Conservation (phyloP, 2,888 invertebrate genomes). For the Ectobius pallidus region DNA sequence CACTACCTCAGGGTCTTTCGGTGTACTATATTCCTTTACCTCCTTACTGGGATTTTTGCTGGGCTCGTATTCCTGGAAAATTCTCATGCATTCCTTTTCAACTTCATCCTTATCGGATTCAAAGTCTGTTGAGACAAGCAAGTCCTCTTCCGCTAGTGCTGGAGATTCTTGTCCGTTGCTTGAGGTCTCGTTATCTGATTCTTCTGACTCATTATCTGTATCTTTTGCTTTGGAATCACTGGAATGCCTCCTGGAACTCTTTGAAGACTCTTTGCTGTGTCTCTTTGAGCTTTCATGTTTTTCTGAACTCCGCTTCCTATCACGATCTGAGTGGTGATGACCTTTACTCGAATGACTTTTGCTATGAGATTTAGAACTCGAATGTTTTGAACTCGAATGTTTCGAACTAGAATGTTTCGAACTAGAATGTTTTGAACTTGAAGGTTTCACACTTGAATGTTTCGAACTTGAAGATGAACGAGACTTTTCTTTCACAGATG, state of each 20-base stretch:
- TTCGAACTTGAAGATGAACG: too few relatives aligned
- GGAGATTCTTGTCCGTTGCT: too few relatives aligned
- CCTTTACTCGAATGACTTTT: neutral
- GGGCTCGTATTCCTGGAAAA: constrained; percentile 82
- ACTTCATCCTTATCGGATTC: constrained; percentile 70
- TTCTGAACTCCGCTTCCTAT: neutral
- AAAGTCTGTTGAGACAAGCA: neutral
- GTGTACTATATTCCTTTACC: too few relatives aligned
- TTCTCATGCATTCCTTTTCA: constrained; percentile 82
- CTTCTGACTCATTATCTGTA: too few relatives aligned
- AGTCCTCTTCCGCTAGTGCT: neutral
- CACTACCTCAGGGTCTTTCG: too few relatives aligned
- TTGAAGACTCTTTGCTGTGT: neutral
- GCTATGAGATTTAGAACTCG: neutral
- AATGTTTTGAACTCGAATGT: constrained; percentile 2
- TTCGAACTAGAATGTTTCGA: neutral
- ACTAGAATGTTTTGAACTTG: too few relatives aligned
- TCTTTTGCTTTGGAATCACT: constrained; percentile 13
- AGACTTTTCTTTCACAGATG: too few relatives aligned
- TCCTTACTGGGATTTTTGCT: too few relatives aligned
- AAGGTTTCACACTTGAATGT: constrained; percentile 36
- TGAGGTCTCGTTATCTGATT: too few relatives aligned
- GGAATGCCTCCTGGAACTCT: neutral
- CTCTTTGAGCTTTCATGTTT: neutral
- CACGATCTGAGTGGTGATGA: neutral